These are phyloP conservation scores for Chorisops tibialis DNA, from an alignment of 2,888 invertebrate species.

Conservation along the genomic window DNA sequence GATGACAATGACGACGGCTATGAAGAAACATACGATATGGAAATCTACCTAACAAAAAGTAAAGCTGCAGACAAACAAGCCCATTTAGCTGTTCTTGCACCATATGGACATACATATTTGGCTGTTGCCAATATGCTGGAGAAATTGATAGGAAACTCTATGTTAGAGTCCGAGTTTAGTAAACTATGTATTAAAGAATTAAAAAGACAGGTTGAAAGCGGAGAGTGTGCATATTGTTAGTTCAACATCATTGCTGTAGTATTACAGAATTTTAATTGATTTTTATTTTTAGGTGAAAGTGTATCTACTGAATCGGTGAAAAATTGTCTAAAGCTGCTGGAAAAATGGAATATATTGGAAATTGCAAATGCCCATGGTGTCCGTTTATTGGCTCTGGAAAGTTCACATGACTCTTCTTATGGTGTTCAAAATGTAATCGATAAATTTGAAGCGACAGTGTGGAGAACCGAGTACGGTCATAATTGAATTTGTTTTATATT, in stretches of 20 bases:
- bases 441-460: slow-evolving; percentile 44
- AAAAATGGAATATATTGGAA: slow-evolving; percentile 77
- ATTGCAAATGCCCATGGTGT: slow-evolving; percentile 51
- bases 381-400: slow-evolving; percentile 52
- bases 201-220: slow-evolving; percentile 60
- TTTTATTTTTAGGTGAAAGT: slow-evolving; percentile 69
- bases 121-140: slow-evolving; percentile 61
- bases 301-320: slow-evolving; percentile 81
- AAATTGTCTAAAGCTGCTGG: slow-evolving; percentile 77
- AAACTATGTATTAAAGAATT: slow-evolving; percentile 64
- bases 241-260: slow-evolving; percentile 28
- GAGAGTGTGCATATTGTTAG: slow-evolving; percentile 62
- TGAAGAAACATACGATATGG: slow-evolving; percentile 34
- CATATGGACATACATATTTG: slow-evolving; percentile 72
- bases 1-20: slow-evolving; percentile 35
- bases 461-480: not conserved
- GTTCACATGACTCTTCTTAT: slow-evolving; percentile 51
- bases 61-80: slow-evolving; percentile 55
- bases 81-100: slow-evolving; percentile 61
- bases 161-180: slow-evolving; percentile 66
- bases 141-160: slow-evolving; percentile 56
- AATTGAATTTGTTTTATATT: not conserved
- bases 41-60: slow-evolving; percentile 42
- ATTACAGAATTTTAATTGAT: not conserved
- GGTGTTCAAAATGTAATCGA: slow-evolving; percentile 46